These are phyloP conservation scores for Ctenopoma kingsleyae DNA, from an alignment of 2,797 vertebrate genomes.

Conservation along the genomic window DNA sequence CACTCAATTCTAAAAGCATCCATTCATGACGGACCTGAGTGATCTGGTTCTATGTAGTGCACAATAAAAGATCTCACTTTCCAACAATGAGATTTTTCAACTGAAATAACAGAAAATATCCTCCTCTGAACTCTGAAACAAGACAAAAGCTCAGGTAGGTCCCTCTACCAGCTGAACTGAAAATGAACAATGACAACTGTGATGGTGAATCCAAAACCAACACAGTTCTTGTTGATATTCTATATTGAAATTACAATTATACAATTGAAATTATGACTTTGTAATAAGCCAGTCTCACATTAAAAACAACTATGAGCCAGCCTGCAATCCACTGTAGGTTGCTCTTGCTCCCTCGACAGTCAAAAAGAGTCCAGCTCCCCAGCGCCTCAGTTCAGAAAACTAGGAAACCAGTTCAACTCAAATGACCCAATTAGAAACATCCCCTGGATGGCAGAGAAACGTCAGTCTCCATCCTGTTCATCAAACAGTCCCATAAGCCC, in stretches of 20 bases:
- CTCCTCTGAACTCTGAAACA: background rate
- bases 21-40: constrained; percentile 72
- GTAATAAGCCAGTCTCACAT: background rate
- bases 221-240: background rate
- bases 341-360: constrained; percentile 64
- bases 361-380: constrained; percentile 84
- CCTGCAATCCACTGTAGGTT: constrained; percentile 37
- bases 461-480: constrained; percentile 46
- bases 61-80: background rate
- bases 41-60: constrained; percentile 54
- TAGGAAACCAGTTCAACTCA: constrained; percentile 75
- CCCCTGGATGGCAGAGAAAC: constrained; percentile 47
- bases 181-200: background rate
- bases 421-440: constrained; percentile 79
- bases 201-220: background rate
- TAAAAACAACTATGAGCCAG: constrained; percentile 24
- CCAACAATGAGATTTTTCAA: constrained; percentile 2
- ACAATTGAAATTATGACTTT: background rate
- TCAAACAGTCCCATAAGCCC: constrained; percentile 37
- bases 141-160: background rate
- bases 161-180: background rate
- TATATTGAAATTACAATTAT: background rate
- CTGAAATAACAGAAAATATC: constrained; percentile 10
- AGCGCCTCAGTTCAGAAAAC: constrained; percentile 71
- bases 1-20: constrained; percentile 68